Base-by-base conservation (phyloP, 37 sponge, comb jelly and placozoan species). In the Halichondria panicea region DNA sequence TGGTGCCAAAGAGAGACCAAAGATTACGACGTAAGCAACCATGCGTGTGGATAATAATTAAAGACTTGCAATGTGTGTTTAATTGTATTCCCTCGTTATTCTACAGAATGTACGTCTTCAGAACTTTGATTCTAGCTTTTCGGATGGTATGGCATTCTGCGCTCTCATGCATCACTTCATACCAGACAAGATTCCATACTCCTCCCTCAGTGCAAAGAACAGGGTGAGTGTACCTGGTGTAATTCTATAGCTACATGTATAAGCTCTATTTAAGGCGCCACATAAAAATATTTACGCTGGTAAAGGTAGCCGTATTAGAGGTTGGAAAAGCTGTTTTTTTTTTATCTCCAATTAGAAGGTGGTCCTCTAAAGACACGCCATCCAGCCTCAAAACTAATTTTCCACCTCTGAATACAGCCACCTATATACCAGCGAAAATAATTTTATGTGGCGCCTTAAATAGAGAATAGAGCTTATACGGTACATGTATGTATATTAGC, bases 101-200 rank as follows among this genome's bases (percentile, higher is more conserved):
- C 27, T 27, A 27, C 83, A 92, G 93, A 83, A 92, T 72, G 81
- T 92, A 0, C 38, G 55, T 24, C 81, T 92, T 35, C 39, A 36
- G 9, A 84, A 92, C 73, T 92, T 92, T 71, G 56, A 77, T 22
- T 63, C 42, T 24, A 85, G 86, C 55, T 92, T 88, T 80, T 75
- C 80, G 19, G 59, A 84, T 40, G 93, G 93, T 13, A 62, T 92
- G 79, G 93, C 93, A 58, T 92, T 92, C 78, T 92, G 93, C 80
- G 93, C 93, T 34, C 71, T 92, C 0, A 61, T 92, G 33, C 93
- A 92, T 42, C 88, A 88, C 75, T 92, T 85, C 76, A 28, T 84
- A 15, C 93, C 93, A 24, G 75, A 77, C 55, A 70, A 88, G 74
- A 92, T 92, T 31, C 86, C 93, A 21, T 88, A 69, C 76, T 66